These are phyloP conservation scores for Oreochromis grahami DNA, from an alignment of 2,797 vertebrate genomes.

Conservation along the genomic window DNA sequence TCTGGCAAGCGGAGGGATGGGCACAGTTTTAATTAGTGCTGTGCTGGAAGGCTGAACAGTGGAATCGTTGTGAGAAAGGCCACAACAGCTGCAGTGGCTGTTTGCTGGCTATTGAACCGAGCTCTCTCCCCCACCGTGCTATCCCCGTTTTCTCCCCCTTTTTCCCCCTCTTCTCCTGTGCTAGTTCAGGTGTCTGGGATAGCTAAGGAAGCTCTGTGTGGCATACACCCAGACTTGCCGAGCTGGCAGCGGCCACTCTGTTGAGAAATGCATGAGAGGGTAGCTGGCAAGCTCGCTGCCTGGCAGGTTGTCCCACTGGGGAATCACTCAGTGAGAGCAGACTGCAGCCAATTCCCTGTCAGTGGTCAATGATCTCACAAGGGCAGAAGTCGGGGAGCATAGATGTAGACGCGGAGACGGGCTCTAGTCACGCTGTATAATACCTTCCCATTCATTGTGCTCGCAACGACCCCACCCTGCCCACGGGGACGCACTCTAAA, in stretches of 20 bases:
- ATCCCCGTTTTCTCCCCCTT: background rate
- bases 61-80: slow-evolving; percentile 65
- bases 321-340: slow-evolving; percentile 57
- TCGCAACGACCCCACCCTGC: slow-evolving; percentile 28
- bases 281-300: slow-evolving; percentile 41
- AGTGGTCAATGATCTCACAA: slow-evolving; percentile 61
- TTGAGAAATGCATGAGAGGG: slow-evolving; percentile 62
- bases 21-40: slow-evolving; percentile 66
- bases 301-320: slow-evolving; percentile 52
- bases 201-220: slow-evolving; percentile 61
- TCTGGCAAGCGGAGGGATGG: slow-evolving; percentile 43
- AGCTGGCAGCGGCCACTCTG: slow-evolving; percentile 41
- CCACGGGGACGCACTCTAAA: slow-evolving; percentile 6
- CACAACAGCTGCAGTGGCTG: slow-evolving; percentile 66
- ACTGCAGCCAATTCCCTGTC: slow-evolving; percentile 60
- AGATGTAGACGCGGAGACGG: slow-evolving; percentile 24
- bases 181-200: slow-evolving; percentile 71
- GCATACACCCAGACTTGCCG: slow-evolving; percentile 49
- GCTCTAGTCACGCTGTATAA: slow-evolving; percentile 57
- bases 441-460: slow-evolving; percentile 49
- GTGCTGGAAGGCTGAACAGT: slow-evolving; percentile 61
- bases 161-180: slow-evolving; percentile 20
- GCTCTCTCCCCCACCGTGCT: slow-evolving; percentile 21
- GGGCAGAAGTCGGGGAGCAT: slow-evolving; percentile 37
- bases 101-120: slow-evolving; percentile 44